A percentile compares a stretch with the other conserved stretches of the same genome.
These are phyloP conservation scores for Plectropomus leopardus DNA, from an alignment of 2,113 vertebrate species.

Conservation along the genomic window DNA sequence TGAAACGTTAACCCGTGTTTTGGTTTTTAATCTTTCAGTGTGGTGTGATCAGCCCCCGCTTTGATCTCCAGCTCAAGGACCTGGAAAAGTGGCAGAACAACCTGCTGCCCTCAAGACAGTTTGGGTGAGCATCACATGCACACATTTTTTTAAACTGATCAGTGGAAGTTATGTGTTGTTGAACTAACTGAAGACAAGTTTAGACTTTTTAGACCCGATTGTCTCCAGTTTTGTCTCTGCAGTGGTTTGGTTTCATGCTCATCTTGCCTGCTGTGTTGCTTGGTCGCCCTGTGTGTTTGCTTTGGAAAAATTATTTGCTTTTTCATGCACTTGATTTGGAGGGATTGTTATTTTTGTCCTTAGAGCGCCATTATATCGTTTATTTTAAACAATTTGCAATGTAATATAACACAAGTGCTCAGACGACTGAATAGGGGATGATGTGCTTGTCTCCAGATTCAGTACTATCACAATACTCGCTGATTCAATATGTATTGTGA, in stretches of 20 bases:
- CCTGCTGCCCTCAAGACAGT: slow-evolving; percentile 97
- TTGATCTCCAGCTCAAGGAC: slow-evolving; percentile 98
- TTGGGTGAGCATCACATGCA: slow-evolving; percentile 89
- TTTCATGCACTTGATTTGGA: not conserved
- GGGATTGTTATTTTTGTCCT: not conserved
- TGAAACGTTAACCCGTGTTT: not conserved
- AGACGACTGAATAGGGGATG: too few relatives aligned
- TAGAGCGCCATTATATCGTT: too few relatives aligned
- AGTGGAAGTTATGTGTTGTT: not conserved
- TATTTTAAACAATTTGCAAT: not conserved
- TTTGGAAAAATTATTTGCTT: not conserved
- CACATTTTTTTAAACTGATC: not conserved
- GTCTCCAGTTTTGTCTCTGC: not conserved
- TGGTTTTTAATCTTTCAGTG: slow-evolving; percentile 87
- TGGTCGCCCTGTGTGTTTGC: too few relatives aligned
- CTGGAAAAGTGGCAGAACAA: slow-evolving; percentile 99
- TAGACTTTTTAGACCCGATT: not conserved
- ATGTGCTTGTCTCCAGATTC: too few relatives aligned
- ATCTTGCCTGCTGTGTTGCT: not conserved
- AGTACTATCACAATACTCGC: too few relatives aligned
- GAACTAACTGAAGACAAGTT: not conserved
- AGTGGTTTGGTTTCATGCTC: not conserved
- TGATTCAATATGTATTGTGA: too few relatives aligned
- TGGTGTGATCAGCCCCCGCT: slow-evolving; percentile 98
- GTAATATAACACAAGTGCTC: not conserved